Conservation (phyloP, 2,888 invertebrate species). For the Formica aserva region DNA sequence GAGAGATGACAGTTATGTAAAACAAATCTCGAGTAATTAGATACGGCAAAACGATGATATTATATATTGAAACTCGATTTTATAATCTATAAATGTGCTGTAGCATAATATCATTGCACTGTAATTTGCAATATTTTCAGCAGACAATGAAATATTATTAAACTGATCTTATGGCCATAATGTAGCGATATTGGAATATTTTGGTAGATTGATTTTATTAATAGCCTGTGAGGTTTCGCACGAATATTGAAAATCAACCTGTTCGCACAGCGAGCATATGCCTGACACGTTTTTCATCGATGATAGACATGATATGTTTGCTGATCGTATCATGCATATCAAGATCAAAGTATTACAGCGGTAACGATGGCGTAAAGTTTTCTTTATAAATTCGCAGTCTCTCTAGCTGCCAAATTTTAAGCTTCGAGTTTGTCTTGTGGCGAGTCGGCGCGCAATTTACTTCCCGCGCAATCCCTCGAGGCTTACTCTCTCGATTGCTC, state of each 20-base stretch:
- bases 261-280: neutral
- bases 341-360: conserved; percentile 25
- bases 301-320: neutral
- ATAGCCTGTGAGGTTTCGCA: neutral
- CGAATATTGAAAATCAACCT: conserved; percentile 3
- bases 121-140: neutral
- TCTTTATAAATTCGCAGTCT: conserved; percentile 6
- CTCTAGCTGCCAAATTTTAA: conserved; percentile 4
- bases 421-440: conserved; percentile 28
- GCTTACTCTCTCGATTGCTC: conserved; percentile 45
- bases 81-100: neutral
- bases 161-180: neutral
- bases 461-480: conserved; percentile 6
- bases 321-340: conserved; percentile 12
- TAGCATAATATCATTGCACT: neutral
- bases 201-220: conserved; percentile 3
- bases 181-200: neutral
- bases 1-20: neutral
- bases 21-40: neutral
- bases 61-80: neutral
- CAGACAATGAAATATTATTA: too few species aligned
- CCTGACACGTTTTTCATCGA: neutral
- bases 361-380: neutral
- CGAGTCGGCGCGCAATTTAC: conserved; percentile 27
- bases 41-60: neutral